Base-by-base conservation (phyloP, 2,113 vertebrate species). In the Rhinopomastus cyanomelas region DNA sequence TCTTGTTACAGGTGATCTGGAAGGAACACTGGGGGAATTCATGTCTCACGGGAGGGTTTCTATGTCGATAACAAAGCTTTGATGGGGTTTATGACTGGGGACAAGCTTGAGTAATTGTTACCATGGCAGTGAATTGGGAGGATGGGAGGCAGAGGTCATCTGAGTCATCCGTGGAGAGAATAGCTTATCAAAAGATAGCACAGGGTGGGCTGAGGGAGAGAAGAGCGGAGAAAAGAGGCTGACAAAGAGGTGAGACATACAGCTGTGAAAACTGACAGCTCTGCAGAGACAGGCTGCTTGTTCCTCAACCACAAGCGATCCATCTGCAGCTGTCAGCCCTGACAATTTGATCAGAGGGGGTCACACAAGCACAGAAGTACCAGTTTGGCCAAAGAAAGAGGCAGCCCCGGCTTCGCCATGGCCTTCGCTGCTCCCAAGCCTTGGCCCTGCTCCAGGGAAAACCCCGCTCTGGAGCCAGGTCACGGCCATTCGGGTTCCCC, bases 61-160 rank as follows among this genome's bases (percentile, higher is more conserved):
- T 93, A 55, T 93, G 95, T 92, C 84, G 93, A 94, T 92, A 95
- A 95, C 94, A 94, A 95, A 92, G 93, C 93, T 94, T n/a, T 75
- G 93, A 88, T 94, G 88, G 90, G 83, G 89, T 95, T 96, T 96
- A 92, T 95, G 94, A 69, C 93, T 87, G 83, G 90, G 95, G 90
- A 96, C 94, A 96, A 95, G 94, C 92, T 90, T 96, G 93, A 95
- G 93, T 88, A 95, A 95, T 95, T 96, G 94, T 95, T 94, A 96
- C 92, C 95, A 95, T 91, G 93, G 94, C 88, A 92, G 88, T 95
- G 94, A 95, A 94, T 91, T 7, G 66, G 79, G 93, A 95, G 92
- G 94, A 96, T 96, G 92, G 90, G 77, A 94, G 65, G 86, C 93
- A 94, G 93, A 93, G 94, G 95, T 96, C 93, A 96, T 89, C 92